Base-by-base conservation (phyloP, 2,888 invertebrate genomes). In the Brachynemurus nebulosus region DNA sequence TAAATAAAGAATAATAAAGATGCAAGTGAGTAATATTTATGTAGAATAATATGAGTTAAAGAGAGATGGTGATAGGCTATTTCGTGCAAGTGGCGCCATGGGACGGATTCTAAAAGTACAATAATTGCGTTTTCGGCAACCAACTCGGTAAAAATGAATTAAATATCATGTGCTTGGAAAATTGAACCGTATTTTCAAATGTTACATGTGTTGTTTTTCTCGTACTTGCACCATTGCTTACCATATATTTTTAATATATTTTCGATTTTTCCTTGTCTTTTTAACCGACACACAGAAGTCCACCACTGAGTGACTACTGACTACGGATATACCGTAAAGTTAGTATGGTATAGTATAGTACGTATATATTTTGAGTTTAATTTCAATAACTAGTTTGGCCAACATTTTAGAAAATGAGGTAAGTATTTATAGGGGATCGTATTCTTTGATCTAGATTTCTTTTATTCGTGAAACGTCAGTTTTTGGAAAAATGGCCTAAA, bases 61-160 rank as follows among this genome's bases (percentile, higher is more conserved):
- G 51, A 55, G 49, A 53, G 52, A 49, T 50, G 51, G 53, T 51
- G 53, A 53, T 52, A 54, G 56, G 68, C 71, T 72, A 74, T 75
- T 74, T 71, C 68, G 62, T 63, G 63, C 75, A 75, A 75, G 74
- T 74, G 75, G 72, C 74, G 72, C 73, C 63, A 55, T 52, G 64
- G 65, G 64, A 62, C 63, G 63, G 63, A 64, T 64, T 64, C 64
- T 57, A 58, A 52, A 59, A 62, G 56, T 62, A 62, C 63, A 65
- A 66, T 66, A 65, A 66, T 66, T 66, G 66, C 62, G 60, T 61
- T 59, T 57, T 59, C 56, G 44, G 44, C 37, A 44, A 44, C 44
- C 33, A 21, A 38, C 37, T 45, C 40, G 42, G 47, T 44, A 45
- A 47, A 47, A 49, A 49, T 49, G 49, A 49, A 49, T 49, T 49